Percentiles rank a stretch among this genome's conserved stretches.
Conservation (phyloP, 1,140 invertebrate genomes). For the Homarus americanus region DNA sequence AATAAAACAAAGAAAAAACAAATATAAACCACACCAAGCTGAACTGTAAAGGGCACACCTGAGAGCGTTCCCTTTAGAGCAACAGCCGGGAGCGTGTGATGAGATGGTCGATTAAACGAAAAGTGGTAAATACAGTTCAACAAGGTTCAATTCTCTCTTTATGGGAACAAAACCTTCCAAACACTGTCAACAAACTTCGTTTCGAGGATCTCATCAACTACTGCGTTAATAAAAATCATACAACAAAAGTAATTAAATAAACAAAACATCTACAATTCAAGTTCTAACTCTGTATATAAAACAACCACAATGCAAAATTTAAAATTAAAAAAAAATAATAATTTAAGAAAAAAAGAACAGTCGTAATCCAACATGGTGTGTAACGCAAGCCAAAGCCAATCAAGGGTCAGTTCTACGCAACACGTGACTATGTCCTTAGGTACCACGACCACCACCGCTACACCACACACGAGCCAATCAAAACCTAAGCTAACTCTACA, state of each 20-base stretch:
- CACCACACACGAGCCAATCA: too few species aligned
- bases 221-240: neutral
- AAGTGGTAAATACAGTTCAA: neutral
- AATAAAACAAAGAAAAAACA: too few species aligned
- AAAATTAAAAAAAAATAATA: slow-evolving; percentile 4
- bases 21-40: too few species aligned
- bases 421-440: too few species aligned
- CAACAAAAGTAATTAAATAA: slow-evolving; percentile 1
- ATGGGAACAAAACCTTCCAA: neutral
- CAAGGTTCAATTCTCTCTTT: neutral
- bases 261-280: neutral
- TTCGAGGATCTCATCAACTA: slow-evolving; percentile 19
- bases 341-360: neutral
- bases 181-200: neutral
- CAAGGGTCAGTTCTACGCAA: slow-evolving; percentile 40
- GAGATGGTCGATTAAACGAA: slow-evolving; percentile 9
- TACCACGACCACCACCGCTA: too few species aligned
- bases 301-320: slow-evolving; percentile 46
- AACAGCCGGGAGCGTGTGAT: neutral
- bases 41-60: neutral
- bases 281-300: neutral
- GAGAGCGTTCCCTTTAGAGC: neutral
- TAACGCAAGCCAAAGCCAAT: slow-evolving; percentile 53
- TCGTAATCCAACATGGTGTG: neutral
- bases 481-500: too few species aligned